Base-by-base conservation (phyloP, 1,140 invertebrate species). In the Trachymyrmex cornetzi region DNA sequence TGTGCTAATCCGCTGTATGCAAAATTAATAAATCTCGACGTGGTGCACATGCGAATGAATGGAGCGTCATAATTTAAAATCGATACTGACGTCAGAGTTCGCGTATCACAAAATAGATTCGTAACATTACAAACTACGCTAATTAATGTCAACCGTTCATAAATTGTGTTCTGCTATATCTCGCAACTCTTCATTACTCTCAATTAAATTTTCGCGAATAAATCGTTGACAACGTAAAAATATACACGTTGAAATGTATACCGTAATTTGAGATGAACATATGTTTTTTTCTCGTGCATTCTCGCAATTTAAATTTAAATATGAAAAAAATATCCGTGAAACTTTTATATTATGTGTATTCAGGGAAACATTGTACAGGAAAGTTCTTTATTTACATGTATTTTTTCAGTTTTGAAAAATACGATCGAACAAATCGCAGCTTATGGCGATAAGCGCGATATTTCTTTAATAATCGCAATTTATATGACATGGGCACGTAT, bases 181-280 rank as follows among this genome's bases (percentile, higher is more conserved):
- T 67, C 38, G 19, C 14, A 14, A 72, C 66, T 61, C 55, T 48
- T 72, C n/a, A 34, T 38, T 24, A 50, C 55, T 55, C 50, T 74
- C 80, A 84, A 84, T 84, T 84, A 84, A 74, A 84, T 84, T 84
- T 84, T 63, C n/a, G 55, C 80, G 27, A 38, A 84, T 48, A 84
- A 74, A 84, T 61, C 74, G 77, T 38, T 27, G 69, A 53, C 22
- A 63, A 50, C 55, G 55, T 84, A 74, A 84, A 82, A 84, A 84
- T 84, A 84, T 72, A 74, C 24, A 12, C 38, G n/a, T 34, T 50
- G 50, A 44, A 57, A 81, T 27, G 67, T 14, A 24, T 3, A 24
- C n/a, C 19, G 55, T 61, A 74, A 84, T 84, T 84, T 34, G 69
- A 59, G 27, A 74, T 57, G 0, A 24, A 50, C 55, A 14, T 67